Evolutionary conservation across 2,797 vertebrate genomes (phyloP).

Genomic region (Enteromius unitaeniatus): DNA sequence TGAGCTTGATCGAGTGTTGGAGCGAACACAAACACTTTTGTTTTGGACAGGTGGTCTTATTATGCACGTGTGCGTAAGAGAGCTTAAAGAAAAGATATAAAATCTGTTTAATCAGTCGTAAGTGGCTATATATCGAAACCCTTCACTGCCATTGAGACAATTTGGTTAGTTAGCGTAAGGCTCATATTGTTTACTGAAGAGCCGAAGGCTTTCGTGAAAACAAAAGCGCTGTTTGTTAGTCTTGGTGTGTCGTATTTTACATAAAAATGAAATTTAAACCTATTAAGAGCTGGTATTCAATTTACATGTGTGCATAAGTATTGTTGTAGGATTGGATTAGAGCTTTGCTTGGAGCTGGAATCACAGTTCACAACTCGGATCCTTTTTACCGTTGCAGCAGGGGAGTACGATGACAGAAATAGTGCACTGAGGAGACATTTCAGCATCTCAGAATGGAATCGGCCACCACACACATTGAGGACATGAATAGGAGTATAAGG

Average conservation of each 20-base stretch:
- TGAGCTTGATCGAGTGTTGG: conserved; percentile 3
- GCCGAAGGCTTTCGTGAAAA: not conserved
- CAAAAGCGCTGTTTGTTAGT: not conserved
- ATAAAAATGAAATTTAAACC: conserved; percentile 47
- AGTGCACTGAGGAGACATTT: conserved; percentile 58
- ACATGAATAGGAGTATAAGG: conserved; percentile 20
- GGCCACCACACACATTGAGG: not conserved
- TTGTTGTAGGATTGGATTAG: conserved; percentile 49
- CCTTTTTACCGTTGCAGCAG: conserved; percentile 50
- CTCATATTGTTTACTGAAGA: conserved; percentile 4
- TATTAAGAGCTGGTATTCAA: conserved; percentile 45
- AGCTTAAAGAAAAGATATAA: conserved; percentile 2
- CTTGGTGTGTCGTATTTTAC: conserved; percentile 2
- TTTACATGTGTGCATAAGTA: conserved; percentile 46
- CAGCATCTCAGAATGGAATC: conserved; percentile 53
- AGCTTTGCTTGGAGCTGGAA: conserved; percentile 49
- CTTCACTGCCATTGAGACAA: conserved; percentile 1
- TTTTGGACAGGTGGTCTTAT: conserved; percentile 29
- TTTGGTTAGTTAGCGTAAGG: not conserved
- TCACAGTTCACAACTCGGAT: conserved; percentile 47
- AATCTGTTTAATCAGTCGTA: conserved; percentile 34
- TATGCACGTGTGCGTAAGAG: not conserved
- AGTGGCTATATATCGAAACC: conserved; percentile 20
- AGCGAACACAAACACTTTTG: not conserved
- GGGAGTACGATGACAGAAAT: conserved; percentile 54